phyloP scores from a whole-genome alignment of 2,113 vertebrate genomes.

The Sceloporus tristichus region DNA sequence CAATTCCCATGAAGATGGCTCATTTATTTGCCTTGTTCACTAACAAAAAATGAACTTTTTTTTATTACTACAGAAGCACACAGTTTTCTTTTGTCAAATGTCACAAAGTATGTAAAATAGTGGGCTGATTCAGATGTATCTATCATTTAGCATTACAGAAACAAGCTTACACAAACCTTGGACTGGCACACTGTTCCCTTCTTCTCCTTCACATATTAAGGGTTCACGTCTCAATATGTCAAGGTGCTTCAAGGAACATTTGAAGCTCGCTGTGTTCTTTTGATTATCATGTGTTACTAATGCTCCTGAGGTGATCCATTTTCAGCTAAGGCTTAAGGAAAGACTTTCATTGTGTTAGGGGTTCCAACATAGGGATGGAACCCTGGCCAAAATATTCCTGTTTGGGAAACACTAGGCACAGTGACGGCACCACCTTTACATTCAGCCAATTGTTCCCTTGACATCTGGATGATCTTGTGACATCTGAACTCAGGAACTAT shows the following conservation, averaged over 20 bases:
- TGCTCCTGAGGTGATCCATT: neutral
- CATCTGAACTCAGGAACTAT: neutral
- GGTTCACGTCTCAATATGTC: neutral
- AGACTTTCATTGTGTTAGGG: neutral
- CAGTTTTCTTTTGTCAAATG: neutral
- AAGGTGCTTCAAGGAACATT: neutral
- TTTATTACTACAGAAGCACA: neutral
- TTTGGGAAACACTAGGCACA: no score
- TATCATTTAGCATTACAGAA: neutral
- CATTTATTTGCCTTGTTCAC: slow-evolving; percentile 3
- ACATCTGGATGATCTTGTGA: neutral
- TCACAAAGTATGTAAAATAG: neutral
- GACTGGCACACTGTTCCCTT: neutral
- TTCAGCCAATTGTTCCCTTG: neutral
- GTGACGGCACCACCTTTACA: neutral
- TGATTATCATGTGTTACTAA: neutral
- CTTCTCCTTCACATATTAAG: neutral
- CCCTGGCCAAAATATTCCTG: no score
- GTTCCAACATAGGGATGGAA: no score
- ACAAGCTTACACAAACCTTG: neutral
- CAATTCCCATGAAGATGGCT: slow-evolving; percentile 13
- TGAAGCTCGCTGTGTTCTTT: neutral
- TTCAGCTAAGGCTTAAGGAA: neutral
- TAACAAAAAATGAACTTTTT: neutral
- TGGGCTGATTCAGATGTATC: neutral